Evolutionary conservation across 1,140 invertebrate genomes (phyloP), one percentile per base, ranked within the genome.

Genomic region (Macrobrachium nipponense): DNA sequence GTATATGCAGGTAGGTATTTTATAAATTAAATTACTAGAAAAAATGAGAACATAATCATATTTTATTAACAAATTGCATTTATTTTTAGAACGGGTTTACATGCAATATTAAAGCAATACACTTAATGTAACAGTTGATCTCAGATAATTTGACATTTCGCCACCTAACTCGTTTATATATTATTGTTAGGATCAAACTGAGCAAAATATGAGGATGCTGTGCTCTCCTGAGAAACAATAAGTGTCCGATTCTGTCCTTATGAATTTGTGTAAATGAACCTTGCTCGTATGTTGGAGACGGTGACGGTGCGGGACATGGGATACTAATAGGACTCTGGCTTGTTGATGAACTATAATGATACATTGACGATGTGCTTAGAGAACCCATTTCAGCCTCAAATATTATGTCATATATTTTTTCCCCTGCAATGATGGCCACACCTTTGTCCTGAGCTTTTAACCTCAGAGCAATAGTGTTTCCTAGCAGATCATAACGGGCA

Each of bases 391-490:
- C 77, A 79, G 77, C 77, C 77, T 79, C 77, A 61, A 79, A 61
- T 23, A 77, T 11, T 60, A 79, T 79, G 77, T 79, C 77, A 79
- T 79, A 61, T n/a, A 61, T 79, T 79, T 27, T 79, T 79, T 79
- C 61, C 61, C 18, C 23, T n/a, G 77, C 77, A 61, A 79, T 58
- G 77, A 79, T 51, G 44, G 43, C 75, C 75, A 77, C 75, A 77
- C 75, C 58, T 79, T 79, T 79, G 77, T 79, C 77, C 77, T 20
- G 77, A 79, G 77, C 77, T 79, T 79, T 79, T 79, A 79, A 79
- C 58, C 77, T 79, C 77, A 79, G 77, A 79, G 77, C 77, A 79
- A 61, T 79, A 79, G 77, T 60, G 77, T 23, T 79, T 79, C 77
- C n/a, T n/a, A n/a, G n/a, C n/a, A n/a, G n/a, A n/a, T n/a, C n/a